Evolutionary conservation across 2,888 invertebrate species (phyloP).

Genomic region (Eudasyphora cyanicolor): DNA sequence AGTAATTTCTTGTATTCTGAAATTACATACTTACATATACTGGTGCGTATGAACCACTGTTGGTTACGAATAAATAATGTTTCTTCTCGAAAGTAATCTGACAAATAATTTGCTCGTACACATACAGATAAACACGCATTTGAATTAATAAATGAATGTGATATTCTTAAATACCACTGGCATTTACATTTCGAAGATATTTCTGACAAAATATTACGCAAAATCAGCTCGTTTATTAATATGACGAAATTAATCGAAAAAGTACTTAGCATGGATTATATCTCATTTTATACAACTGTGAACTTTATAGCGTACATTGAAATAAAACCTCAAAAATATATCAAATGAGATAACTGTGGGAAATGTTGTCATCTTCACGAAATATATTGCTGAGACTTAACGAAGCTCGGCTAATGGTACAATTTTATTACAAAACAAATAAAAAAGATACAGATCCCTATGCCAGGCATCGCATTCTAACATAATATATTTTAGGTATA

Average conservation of each 20-base stretch:
- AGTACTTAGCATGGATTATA: slow-evolving; percentile 1
- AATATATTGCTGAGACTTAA: not conserved
- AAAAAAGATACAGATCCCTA: too few species aligned
- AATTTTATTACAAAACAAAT: too few species aligned
- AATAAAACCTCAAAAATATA: not conserved
- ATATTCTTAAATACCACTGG: not conserved
- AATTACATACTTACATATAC: too few species aligned
- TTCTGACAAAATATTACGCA: not conserved
- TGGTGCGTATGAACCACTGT: too few species aligned
- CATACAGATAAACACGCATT: too few species aligned
- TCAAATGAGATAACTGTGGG: not conserved
- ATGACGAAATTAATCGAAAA: not conserved
- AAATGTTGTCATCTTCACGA: not conserved
- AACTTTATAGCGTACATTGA: not conserved
- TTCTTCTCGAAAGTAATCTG: too few species aligned
- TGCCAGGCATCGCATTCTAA: too few species aligned
- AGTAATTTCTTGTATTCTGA: too few species aligned
- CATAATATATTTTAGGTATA: too few species aligned
- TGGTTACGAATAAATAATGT: too few species aligned
- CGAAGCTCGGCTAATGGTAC: not conserved
- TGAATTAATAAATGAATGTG: too few species aligned
- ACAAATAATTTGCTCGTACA: too few species aligned
- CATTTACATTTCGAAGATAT: not conserved
- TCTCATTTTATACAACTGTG: not conserved
- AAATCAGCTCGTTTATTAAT: not conserved